Evolutionary conservation across 2,797 vertebrate species (phyloP), one percentile per base, ranked within the genome.

Genomic region (Acomys russatus): DNA sequence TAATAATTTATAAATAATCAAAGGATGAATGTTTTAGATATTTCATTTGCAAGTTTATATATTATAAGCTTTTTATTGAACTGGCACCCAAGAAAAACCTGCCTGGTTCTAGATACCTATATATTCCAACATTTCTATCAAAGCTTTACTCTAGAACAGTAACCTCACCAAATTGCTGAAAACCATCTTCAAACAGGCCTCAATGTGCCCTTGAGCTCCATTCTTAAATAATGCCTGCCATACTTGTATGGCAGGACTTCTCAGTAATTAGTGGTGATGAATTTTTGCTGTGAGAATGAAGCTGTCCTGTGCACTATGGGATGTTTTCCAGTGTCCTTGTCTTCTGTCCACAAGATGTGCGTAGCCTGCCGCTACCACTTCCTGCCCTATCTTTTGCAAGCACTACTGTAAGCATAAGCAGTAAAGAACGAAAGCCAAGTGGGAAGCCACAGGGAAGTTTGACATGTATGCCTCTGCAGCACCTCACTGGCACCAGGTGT

Each of bases 11-110:
- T 66, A 85, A 91, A 18, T 89, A 91, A 84, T 51, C 77, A 94
- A 73, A 71, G 54, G 22, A 71, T 44, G 15, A 92, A 56, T 49
- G 25, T 92, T 93, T 85, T 88, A 83, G 80, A 74, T 90, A 90
- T 89, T 94, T 82, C 77, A 33, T 96, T 86, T 92, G 44, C 85
- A 44, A 71, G 9, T 90, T 90, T 96, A 18, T 89, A 59, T 92
- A 8, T 82, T 92, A 49, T 8, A 85, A 38, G n/a, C 12, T 44
- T 44, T 64, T 96, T 80, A 54, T 49, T 44, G 71, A 91, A 38
- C 35, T 35, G 73, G 23, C n/a, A 83, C 11, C 59, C 89, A 20
- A 92, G 74, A n/a, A 93, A 77, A 87, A 51, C 61, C 28, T 85
- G 49, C 64, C 49, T 64, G n/a, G 1, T 74, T 54, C 23, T 76